A percentile compares a stretch with the other conserved stretches of the same genome.
These are phyloP conservation scores for Bolinopsis microptera DNA, from an alignment of 37 sponge, comb jelly and placozoan genomes.

Conservation along the genomic window DNA sequence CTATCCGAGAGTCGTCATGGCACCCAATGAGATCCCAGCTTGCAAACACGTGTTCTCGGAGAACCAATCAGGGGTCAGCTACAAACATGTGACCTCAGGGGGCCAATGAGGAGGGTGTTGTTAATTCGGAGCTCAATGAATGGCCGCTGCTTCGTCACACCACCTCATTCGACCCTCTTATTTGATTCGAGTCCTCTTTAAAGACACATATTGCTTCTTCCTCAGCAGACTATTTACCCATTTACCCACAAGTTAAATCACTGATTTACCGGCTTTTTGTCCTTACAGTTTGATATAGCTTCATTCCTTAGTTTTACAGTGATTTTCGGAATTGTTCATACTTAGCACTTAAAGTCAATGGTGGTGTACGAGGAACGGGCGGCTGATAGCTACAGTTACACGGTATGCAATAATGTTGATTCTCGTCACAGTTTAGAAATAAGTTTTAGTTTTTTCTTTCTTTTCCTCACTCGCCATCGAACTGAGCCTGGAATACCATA, in stretches of 20 bases:
- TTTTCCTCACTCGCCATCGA: too few species aligned
- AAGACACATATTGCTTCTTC: not conserved
- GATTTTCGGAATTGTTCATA: too few species aligned
- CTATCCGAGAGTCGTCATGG: not conserved
- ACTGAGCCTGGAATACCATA: too few species aligned
- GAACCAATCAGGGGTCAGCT: not conserved
- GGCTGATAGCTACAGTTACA: not conserved
- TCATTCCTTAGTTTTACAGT: not conserved
- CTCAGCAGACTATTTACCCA: not conserved
- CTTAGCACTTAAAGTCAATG: too few species aligned
- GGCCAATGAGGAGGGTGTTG: not conserved
- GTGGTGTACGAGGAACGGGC: not conserved
- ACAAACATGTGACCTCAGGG: not conserved
- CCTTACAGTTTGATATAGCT: not conserved
- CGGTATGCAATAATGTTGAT: too few species aligned
- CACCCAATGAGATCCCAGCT: not conserved
- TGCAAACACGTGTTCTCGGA: not conserved
- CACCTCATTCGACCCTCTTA: not conserved
- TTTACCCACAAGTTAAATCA: not conserved
- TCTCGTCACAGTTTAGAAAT: too few species aligned
- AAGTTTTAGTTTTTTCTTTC: too few species aligned
- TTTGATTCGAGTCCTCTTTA: not conserved
- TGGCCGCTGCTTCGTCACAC: not conserved
- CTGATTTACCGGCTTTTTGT: not conserved
- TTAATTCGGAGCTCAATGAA: not conserved